phyloP scores from a whole-genome alignment of 2,888 invertebrate genomes.

The Lasioglossum leucozonium region DNA sequence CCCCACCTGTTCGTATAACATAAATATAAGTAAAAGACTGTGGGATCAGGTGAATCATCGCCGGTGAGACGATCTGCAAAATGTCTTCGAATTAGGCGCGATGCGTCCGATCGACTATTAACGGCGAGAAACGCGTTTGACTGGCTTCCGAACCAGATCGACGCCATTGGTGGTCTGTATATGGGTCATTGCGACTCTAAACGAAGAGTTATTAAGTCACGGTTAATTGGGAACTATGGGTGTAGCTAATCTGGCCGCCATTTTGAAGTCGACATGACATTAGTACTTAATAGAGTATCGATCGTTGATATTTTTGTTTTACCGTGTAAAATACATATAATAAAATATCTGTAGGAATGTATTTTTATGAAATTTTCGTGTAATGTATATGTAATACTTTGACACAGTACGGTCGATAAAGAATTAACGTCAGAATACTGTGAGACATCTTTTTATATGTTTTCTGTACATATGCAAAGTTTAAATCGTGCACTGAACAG shows the following conservation, averaged over 20 bases:
- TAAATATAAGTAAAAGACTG: not conserved
- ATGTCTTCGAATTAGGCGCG: not conserved
- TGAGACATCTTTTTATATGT: too few species aligned
- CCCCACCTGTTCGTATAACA: too few species aligned
- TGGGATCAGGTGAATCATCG: constrained; percentile 12
- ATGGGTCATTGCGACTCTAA: not conserved
- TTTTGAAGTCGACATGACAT: not conserved
- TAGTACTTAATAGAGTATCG: not conserved
- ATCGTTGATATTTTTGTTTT: too few species aligned
- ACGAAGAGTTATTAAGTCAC: not conserved
- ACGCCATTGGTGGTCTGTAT: not conserved
- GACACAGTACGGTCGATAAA: too few species aligned
- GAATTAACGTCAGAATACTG: too few species aligned
- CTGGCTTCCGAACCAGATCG: not conserved
- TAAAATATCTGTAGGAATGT: too few species aligned
- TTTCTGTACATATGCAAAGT: too few species aligned
- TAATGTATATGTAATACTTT: too few species aligned
- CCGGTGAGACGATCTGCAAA: not conserved
- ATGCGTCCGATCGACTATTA: not conserved
- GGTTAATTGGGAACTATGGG: not conserved
- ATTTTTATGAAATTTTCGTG: too few species aligned
- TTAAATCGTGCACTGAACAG: too few species aligned
- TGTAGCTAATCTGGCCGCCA: not conserved
- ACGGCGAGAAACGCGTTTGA: not conserved
- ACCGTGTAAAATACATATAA: too few species aligned